Evolutionary conservation across 2,888 invertebrate genomes (phyloP).

Genomic region (Macrosoma leucophasiata): DNA sequence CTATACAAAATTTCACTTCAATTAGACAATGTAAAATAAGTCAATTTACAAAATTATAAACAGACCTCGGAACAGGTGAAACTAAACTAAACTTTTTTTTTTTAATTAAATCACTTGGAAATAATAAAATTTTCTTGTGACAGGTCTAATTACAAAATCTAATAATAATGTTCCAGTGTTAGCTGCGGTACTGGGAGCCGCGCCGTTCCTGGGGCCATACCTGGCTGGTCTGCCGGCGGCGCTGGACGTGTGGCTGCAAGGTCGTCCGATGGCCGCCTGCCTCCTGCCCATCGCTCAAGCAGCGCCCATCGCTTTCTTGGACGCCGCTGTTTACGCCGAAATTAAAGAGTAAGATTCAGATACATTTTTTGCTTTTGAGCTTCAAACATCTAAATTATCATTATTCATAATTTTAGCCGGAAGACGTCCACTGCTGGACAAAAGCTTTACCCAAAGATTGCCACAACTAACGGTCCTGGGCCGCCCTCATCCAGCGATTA

Average conservation of each 20-base stretch:
- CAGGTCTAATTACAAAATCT: neutral
- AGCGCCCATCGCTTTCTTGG: conserved; percentile 93
- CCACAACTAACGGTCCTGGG: too few relatives aligned
- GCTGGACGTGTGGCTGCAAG: conserved; percentile 96
- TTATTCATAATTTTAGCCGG: too few relatives aligned
- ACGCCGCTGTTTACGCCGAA: conserved; percentile 97
- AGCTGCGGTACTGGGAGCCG: conserved; percentile 94
- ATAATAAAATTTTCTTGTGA: neutral
- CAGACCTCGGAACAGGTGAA: too few relatives aligned
- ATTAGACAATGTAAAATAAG: too few relatives aligned
- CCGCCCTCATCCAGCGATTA: too few relatives aligned
- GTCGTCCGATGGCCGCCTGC: conserved; percentile 87
- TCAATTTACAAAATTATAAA: too few relatives aligned
- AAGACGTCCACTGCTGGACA: too few relatives aligned
- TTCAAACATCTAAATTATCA: neutral
- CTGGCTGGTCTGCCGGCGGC: conserved; percentile 96
- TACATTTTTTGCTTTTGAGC: neutral
- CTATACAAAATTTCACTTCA: too few relatives aligned
- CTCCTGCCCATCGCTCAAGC: conserved; percentile 89
- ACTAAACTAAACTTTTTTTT: too few relatives aligned
- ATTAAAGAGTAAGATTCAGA: conserved; percentile 96
- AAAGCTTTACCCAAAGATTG: too few relatives aligned
- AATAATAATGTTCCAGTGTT: conserved; percentile 77
- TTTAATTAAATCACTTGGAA: too few relatives aligned
- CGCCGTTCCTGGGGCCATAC: conserved; percentile 97